Evolutionary conservation across 2,113 vertebrate genomes (phyloP), one percentile per base, ranked within the genome.

Genomic region (Peromyscus polionotus): DNA sequence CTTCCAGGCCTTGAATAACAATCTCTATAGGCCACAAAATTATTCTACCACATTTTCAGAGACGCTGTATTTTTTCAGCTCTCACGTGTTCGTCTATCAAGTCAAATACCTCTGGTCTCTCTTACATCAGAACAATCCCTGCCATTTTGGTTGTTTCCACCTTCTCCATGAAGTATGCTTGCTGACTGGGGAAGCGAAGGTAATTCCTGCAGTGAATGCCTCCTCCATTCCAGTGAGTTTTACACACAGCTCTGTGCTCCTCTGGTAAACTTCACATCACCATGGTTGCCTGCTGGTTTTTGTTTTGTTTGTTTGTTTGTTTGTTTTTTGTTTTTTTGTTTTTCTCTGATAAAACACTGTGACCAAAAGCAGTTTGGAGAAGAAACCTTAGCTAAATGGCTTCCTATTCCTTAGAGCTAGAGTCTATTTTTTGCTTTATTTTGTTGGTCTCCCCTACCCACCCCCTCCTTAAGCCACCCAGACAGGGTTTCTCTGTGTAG

Each of bases 31-130:
- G 24, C 75, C 57, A 76, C 7, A 72, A 89, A 86, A 95, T 5
- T 39, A 13, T 11, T 83, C 77, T 73, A 68, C 87, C n/a, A 93
- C 85, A 85, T 39, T 95, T 88, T 8, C 48, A 95, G 70, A 92
- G 67, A 65, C 39, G 81, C 4, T 28, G 42, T 8, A 33, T n/a
- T 91, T 83, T 54, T 3, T 57, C 24, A 51, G 0, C 42, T 72
- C 28, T 88, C 19, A 19, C 5, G n/a, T 81, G 26, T 65, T 33
- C 63, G 83, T 45, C 26, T n/a, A 39, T 75, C 45, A 79, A 77
- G 68, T 95, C 61, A 91, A 73, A 77, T 28, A 75, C 33, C 42
- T 59, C 10, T 10, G 57, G 1, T 4, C 7, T n/a, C 61, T 92
- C 28, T 85, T 42, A 36, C 7, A 48, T 75, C 65, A 94, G 51